Percentiles rank a stretch among this genome's conserved stretches.
These are phyloP conservation scores for Agrypnus murinus DNA, from an alignment of 2,888 invertebrate species.

Conservation along the genomic window DNA sequence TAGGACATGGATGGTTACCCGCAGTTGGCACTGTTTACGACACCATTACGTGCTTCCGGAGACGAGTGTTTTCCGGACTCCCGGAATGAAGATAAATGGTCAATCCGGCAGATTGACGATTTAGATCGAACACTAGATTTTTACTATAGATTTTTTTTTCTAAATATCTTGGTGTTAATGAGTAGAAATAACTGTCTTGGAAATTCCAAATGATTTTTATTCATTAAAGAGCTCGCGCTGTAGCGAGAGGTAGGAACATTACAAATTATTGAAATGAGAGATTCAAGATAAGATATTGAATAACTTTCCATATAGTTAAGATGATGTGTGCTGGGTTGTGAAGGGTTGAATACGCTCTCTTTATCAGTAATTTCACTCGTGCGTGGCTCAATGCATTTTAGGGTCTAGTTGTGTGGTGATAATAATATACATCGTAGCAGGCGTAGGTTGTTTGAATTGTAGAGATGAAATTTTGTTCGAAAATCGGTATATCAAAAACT, in stretches of 20 bases:
- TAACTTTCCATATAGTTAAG: neutral
- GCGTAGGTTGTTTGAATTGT: conserved; percentile 11
- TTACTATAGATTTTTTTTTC: neutral
- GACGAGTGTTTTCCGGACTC: conserved; percentile 19
- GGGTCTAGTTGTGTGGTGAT: neutral
- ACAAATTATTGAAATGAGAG: conserved; percentile 14
- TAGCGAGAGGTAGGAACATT: neutral
- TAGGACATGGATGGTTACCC: conserved; percentile 26
- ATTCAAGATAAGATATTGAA: conserved; percentile 15
- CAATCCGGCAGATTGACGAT: conserved; percentile 6
- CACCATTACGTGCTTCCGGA: conserved; percentile 28
- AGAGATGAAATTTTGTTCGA: conserved; percentile 1
- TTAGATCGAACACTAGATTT: conserved; percentile 20
- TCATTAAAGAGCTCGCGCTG: neutral
- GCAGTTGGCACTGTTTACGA: conserved; percentile 34
- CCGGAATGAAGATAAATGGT: conserved; percentile 32
- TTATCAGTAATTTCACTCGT: conserved; percentile 28
- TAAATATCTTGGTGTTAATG: no score
- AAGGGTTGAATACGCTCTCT: conserved; percentile 17
- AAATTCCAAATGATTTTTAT: no score
- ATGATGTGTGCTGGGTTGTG: neutral
- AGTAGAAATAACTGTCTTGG: no score
- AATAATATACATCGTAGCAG: neutral
- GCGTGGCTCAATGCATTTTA: conserved; percentile 15
- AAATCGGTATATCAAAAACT: conserved; percentile 28